Percentiles rank a stretch among this genome's conserved stretches.
These are phyloP conservation scores for Eulemur albifrons DNA, from an alignment of 2,797 vertebrate genomes.

Conservation along the genomic window DNA sequence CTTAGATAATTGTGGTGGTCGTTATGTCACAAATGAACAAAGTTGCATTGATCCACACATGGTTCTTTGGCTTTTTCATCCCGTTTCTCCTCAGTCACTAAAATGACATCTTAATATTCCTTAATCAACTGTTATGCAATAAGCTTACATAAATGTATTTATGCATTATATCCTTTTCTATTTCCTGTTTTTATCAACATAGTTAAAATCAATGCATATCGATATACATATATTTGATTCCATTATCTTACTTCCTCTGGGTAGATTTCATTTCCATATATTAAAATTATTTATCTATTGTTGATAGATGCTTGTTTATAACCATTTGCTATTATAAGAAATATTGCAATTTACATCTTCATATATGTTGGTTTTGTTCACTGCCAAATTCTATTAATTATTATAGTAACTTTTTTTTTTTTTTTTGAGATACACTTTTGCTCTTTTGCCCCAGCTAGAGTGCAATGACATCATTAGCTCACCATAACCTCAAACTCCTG, in stretches of 20 bases:
- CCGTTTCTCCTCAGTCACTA: neutral
- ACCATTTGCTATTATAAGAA: neutral
- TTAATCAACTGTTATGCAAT: neutral
- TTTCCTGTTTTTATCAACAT: neutral
- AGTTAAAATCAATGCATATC: neutral
- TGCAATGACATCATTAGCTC: no score
- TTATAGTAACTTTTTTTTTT: neutral
- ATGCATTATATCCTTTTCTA: neutral
- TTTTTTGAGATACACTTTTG: no score
- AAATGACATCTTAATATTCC: neutral
- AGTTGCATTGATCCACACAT: neutral
- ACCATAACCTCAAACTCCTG: no score
- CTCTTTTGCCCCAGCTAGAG: no score
- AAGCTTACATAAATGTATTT: neutral
- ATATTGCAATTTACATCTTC: neutral
- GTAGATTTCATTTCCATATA: neutral
- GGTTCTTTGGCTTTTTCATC: neutral
- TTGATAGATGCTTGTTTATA: neutral
- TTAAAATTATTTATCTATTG: neutral
- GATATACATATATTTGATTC: neutral
- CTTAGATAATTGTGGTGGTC: neutral
- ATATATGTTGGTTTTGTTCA: neutral
- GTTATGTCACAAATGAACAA: neutral
- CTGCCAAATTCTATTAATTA: neutral
- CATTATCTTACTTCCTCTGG: neutral